Percentiles rank a stretch among this genome's conserved stretches.
These are phyloP conservation scores for Diloba caeruleocephala DNA, from an alignment of 2,888 invertebrate species.

Conservation along the genomic window DNA sequence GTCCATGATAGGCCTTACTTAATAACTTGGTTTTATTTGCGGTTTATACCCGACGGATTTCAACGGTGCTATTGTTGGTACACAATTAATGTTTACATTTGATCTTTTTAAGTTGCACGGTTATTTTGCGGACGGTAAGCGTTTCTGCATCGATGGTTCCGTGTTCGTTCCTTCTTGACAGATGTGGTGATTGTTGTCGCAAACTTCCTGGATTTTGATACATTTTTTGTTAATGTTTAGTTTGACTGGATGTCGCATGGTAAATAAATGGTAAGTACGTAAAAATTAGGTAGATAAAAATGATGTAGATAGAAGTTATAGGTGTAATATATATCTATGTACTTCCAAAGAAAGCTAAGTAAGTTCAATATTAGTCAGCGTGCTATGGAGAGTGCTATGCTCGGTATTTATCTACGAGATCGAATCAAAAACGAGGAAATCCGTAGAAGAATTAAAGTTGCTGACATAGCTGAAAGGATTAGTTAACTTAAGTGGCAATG, in stretches of 20 bases:
- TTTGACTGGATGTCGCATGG: slow-evolving; percentile 19
- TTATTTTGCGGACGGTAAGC: slow-evolving; percentile 70
- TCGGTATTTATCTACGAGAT: too few species aligned
- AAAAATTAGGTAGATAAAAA: too few species aligned
- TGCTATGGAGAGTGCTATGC: too few species aligned
- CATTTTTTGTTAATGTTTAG: slow-evolving; percentile 32
- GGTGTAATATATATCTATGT: too few species aligned
- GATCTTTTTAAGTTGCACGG: slow-evolving; percentile 81
- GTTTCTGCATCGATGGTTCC: slow-evolving; percentile 67
- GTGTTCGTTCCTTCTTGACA: slow-evolving; percentile 59
- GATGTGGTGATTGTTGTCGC: slow-evolving; percentile 56
- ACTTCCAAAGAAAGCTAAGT: too few species aligned
- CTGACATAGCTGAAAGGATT: too few species aligned
- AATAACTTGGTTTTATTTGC: slow-evolving; percentile 86
- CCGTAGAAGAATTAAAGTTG: too few species aligned
- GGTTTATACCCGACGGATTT: slow-evolving; percentile 79
- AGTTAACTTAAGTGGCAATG: too few species aligned
- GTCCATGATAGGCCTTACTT: slow-evolving; percentile 75
- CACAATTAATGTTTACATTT: slow-evolving; percentile 84
- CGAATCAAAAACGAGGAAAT: too few species aligned
- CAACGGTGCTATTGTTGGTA: slow-evolving; percentile 78
- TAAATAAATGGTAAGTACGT: slow-evolving; percentile 5
- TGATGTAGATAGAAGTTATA: too few species aligned
- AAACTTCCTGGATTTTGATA: slow-evolving; percentile 51
- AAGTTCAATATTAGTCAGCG: too few species aligned